Conservation (phyloP, 2,888 invertebrate genomes). For the Rhamnusium bicolor region DNA sequence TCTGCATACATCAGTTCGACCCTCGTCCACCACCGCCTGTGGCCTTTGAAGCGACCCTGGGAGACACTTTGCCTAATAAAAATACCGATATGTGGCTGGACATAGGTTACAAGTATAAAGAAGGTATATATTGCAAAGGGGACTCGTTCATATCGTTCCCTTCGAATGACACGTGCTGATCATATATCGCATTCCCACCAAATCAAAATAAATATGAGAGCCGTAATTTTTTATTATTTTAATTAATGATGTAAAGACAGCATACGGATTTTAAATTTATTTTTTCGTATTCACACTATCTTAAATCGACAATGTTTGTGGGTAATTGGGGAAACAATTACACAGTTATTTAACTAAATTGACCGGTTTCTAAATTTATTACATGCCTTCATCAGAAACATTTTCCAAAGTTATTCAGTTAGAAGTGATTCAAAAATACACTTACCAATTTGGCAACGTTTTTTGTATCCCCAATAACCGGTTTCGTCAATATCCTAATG, state of each 20-base stretch:
- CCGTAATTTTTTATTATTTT: neutral
- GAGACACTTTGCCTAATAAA: conserved; percentile 66
- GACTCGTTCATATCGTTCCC: conserved; percentile 34
- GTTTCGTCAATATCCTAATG: too few relatives aligned
- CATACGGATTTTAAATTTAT: too few relatives aligned
- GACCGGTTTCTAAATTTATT: too few relatives aligned
- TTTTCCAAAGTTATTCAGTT: too few relatives aligned
- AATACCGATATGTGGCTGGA: conserved; percentile 66
- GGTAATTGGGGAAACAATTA: too few relatives aligned
- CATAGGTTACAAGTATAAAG: conserved; percentile 66
- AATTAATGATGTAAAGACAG: neutral
- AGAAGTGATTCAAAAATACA: too few relatives aligned
- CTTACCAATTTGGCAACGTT: too few relatives aligned
- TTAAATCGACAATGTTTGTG: too few relatives aligned
- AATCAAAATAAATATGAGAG: neutral
- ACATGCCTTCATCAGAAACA: too few relatives aligned
- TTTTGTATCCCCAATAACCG: too few relatives aligned
- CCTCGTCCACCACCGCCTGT: conserved; percentile 51
- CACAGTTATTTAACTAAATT: too few relatives aligned
- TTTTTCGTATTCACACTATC: too few relatives aligned
- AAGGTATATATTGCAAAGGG: conserved; percentile 42
- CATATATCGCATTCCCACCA: conserved; percentile 47
- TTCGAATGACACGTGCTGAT: conserved; percentile 45
- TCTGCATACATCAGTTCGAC: conserved; percentile 64
- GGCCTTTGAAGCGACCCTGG: conserved; percentile 59